These are phyloP conservation scores for Sorex fumeus DNA, from an alignment of 2,113 vertebrate species.

Conservation along the genomic window DNA sequence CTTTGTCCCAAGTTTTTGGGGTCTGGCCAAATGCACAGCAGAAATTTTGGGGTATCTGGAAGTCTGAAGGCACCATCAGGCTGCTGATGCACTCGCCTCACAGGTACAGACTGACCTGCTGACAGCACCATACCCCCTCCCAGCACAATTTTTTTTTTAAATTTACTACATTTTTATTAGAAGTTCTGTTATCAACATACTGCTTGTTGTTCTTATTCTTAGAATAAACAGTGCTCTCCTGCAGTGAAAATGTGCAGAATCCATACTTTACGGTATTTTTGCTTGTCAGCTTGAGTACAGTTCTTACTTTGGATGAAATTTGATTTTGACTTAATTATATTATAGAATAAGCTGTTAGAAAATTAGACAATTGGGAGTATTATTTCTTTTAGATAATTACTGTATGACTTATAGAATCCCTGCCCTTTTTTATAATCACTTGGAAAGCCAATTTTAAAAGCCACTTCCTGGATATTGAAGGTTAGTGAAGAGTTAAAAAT, in stretches of 20 bases:
- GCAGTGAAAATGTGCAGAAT: too few relatives aligned
- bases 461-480: conserved; percentile 27
- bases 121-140: too few relatives aligned
- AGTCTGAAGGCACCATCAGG: too few relatives aligned
- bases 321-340: conserved; percentile 35
- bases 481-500: neutral
- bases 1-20: too few relatives aligned
- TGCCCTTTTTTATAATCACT: conserved; percentile 27
- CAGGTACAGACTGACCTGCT: too few relatives aligned
- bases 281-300: conserved; percentile 47
- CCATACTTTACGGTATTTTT: conserved; percentile 33
- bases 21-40: too few relatives aligned
- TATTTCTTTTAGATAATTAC: conserved; percentile 39
- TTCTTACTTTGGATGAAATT: conserved; percentile 40
- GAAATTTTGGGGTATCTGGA: too few relatives aligned
- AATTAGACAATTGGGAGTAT: conserved; percentile 31
- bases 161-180: too few relatives aligned
- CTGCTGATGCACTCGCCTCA: too few relatives aligned
- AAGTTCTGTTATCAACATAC: too few relatives aligned
- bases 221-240: conserved; percentile 3
- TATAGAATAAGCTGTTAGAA: conserved; percentile 52
- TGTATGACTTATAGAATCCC: conserved; percentile 14
- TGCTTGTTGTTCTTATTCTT: conserved; percentile 20
- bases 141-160: too few relatives aligned
- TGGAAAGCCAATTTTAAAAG: too few relatives aligned